Evolutionary conservation across 2,888 invertebrate genomes (phyloP).

Genomic region (Pseudanteris insignis): DNA sequence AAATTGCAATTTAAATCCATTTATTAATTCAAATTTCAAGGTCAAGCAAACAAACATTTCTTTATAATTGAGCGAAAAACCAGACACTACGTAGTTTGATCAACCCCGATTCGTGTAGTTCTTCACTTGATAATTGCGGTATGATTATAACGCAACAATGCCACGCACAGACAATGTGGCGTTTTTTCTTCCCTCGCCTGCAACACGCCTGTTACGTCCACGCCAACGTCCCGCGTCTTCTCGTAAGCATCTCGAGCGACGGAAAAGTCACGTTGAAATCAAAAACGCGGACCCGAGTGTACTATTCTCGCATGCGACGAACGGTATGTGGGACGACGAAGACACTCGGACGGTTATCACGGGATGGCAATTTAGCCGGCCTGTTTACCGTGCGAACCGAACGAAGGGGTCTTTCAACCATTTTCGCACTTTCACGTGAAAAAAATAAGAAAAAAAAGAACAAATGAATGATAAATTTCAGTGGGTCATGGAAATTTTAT

Average conservation of each 20-base stretch:
- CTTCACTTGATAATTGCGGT: too few species aligned
- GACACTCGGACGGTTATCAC: constrained; percentile 19
- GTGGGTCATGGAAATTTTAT: too few species aligned
- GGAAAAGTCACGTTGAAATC: constrained; percentile 32
- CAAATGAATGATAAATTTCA: too few species aligned
- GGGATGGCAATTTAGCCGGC: constrained; percentile 9
- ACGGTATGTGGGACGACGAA: constrained; percentile 24
- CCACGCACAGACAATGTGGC: constrained; percentile 10
- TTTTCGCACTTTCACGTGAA: too few species aligned
- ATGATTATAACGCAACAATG: too few species aligned
- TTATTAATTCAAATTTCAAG: too few species aligned
- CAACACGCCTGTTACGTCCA: constrained; percentile 7
- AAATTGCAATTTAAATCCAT: too few species aligned
- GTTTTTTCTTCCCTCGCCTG: constrained; percentile 7
- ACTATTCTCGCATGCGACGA: constrained; percentile 22
- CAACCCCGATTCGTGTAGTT: too few species aligned
- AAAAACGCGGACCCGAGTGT: constrained; percentile 23
- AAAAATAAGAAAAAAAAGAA: too few species aligned
- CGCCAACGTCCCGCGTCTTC: constrained; percentile 2
- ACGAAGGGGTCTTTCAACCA: constrained; percentile 2
- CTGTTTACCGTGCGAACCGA: constrained; percentile 19
- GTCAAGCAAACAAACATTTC: too few species aligned
- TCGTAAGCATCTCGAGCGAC: constrained; percentile 15
- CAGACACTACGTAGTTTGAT: too few species aligned
- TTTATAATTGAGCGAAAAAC: too few species aligned